Base-by-base conservation (phyloP, 2,113 vertebrate genomes). In the Nothocercus julius region DNA sequence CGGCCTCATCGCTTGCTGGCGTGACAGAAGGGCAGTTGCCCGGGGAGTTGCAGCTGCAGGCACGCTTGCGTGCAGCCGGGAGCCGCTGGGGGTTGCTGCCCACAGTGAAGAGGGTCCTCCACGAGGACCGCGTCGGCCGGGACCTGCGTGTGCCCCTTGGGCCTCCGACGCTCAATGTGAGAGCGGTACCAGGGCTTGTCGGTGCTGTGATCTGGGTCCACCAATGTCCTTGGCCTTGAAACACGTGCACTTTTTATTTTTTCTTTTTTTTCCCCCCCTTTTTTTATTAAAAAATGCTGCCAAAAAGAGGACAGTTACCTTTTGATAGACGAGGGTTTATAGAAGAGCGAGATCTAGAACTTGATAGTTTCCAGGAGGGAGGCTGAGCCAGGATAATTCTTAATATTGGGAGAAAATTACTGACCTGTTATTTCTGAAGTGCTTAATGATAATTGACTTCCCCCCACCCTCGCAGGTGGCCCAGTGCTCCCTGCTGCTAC, bases 361-460 rank as follows among this genome's bases (percentile, higher is more conserved):
- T 89, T 2, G 7, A 62, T 34, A 15, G 53, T 78, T 89, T 91
- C 44, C 32, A 69, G 62, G 66, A 82, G 81, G 59, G 70, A 73
- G 62, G 61, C 25, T 93, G 89, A 94, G 87, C 87, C 53, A 30
- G 34, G 38, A 38, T 94, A 86, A 95, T 96, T 92, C 70, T 77
- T 87, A 76, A 13, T 78, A 64, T 91, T 90, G 83, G 56, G 42
- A 67, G 88, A 93, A 93, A 95, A 96, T 90, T 47, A 70, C 49
- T 83, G 28, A 5, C 91, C 78, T 87, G 32, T 78, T 92, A 90
- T 78, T 90, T 89, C 78, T 86, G 28, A 94, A 89, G 67, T 61
- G 85, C 25, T 14, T 94, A 89, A 93, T 92, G 89, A 70, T 79
- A 87, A 93, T 73, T 85, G 51, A 85, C 93, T 94, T 87, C 66